These are phyloP conservation scores for Trididemnum miniatum DNA, from an alignment of 23 tunicate species.

Conservation along the genomic window DNA sequence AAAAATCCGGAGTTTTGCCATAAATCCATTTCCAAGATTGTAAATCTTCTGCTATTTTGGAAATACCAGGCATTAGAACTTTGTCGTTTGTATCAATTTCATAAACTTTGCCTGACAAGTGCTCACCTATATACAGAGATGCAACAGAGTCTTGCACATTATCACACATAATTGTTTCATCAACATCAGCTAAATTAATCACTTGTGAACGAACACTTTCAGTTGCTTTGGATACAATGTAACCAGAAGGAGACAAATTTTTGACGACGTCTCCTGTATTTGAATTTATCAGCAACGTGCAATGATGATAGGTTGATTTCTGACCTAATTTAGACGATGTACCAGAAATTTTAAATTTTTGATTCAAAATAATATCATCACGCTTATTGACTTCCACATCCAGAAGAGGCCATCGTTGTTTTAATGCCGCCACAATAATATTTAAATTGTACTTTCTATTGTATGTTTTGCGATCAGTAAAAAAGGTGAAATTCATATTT, in stretches of 20 bases:
- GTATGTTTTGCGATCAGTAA: slow-evolving; percentile 50
- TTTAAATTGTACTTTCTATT: slow-evolving; percentile 49
- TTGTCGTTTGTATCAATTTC: slow-evolving; percentile 53
- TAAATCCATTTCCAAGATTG: slow-evolving; percentile 80
- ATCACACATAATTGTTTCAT: slow-evolving; percentile 29
- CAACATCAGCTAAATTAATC: slow-evolving; percentile 44
- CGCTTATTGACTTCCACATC: slow-evolving; percentile 59
- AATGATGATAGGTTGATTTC: slow-evolving; percentile 71
- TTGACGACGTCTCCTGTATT: slow-evolving; percentile 33
- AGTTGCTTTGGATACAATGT: slow-evolving; percentile 64
- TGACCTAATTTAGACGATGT: slow-evolving; percentile 77
- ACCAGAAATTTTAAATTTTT: slow-evolving; percentile 75
- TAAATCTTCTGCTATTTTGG: slow-evolving; percentile 3
- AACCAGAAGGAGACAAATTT: background rate
- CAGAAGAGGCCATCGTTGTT: slow-evolving; percentile 38
- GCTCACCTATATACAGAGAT: background rate
- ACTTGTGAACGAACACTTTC: slow-evolving; percentile 71
- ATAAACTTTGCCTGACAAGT: background rate
- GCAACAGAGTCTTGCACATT: slow-evolving; percentile 40
- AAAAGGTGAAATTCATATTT: slow-evolving; percentile 80
- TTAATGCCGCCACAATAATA: slow-evolving; percentile 49
- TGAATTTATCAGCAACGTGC: slow-evolving; percentile 70
- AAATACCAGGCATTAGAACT: slow-evolving; percentile 25
- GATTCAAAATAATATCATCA: slow-evolving; percentile 72
- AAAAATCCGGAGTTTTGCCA: slow-evolving; percentile 85